Base-by-base conservation (phyloP, 2,888 invertebrate species). In the Drosophila ezoana region DNA sequence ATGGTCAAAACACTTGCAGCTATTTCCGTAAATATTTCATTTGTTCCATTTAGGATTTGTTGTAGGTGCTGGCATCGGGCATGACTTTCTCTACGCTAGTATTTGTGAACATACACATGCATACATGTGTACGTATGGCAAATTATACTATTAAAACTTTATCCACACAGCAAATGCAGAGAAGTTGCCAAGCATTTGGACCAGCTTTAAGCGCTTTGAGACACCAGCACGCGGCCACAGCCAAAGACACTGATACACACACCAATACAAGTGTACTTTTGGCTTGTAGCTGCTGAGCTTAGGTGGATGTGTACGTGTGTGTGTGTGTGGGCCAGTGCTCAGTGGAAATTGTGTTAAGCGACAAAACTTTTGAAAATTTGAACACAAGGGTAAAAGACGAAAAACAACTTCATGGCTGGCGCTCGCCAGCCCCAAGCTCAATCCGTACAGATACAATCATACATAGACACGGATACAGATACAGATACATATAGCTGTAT, bases 141-240 rank as follows among this genome's bases (percentile, higher is more conserved):
- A 76, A 76, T 76, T 61, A 75, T 65, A 64, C 64, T 59, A 76
- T 75, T 76, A 75, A 76, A 76, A 76, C 67, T 76, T 76, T 76
- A 59, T 59, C 75, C 76, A 62, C 62, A 58, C 41, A 62, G 44
- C 52, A 47, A 61, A 57, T 38, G 49, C 40, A 35, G 47, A 54
- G 47, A 69, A 69, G 51, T 74, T 69, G 49, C 51, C 65, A 65
- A 69, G 59, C 74, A 73, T 74, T 73, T 57, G 63, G 59, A 41
- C 47, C 47, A 44, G 38, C 45, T 56, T 57, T 61, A 71, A 71
- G 61, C 47, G 60, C 54, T 58, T 47, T 52, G 37, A 49, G 41
- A 13, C 53, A 49, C 10, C 13, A 40, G 43, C 41, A 51, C 56
- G 37, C 43, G 37, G 37, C 48, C 23, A 32, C 54, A 40, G 28